Evolutionary conservation across 2,797 vertebrate genomes (phyloP).

Genomic region (Novumbra hubbsi): DNA sequence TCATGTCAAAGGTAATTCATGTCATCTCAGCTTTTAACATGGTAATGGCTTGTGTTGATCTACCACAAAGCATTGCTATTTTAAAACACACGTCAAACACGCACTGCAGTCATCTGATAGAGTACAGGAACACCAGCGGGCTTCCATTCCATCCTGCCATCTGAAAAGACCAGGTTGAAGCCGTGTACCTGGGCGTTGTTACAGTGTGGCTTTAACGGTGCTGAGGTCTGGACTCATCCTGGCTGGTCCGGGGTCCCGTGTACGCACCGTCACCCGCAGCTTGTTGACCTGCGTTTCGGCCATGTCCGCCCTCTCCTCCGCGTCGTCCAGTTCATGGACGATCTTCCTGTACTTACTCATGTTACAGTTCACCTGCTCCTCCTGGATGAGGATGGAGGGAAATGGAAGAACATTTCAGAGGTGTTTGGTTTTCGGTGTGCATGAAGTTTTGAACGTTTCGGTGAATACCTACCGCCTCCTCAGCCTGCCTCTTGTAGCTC

Average conservation of each 20-base stretch:
- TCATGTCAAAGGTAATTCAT: not conserved
- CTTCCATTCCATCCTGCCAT: conserved; percentile 1
- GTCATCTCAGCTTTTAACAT: not conserved
- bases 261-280: conserved; percentile 73
- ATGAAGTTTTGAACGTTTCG: not conserved
- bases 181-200: not conserved
- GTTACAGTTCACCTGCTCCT: conserved; percentile 86
- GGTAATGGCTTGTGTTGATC: not conserved
- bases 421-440: not conserved
- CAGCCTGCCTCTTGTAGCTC: conserved; percentile 91
- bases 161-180: not conserved
- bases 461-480: conserved; percentile 81
- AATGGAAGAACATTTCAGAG: not conserved
- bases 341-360: conserved; percentile 83
- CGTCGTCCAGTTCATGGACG: conserved; percentile 89
- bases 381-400: conserved; percentile 66
- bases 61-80: not conserved
- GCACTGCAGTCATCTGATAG: not conserved
- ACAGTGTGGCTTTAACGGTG: not conserved
- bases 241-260: conserved; percentile 45
- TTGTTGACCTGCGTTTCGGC: conserved; percentile 90
- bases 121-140: not conserved
- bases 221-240: not conserved
- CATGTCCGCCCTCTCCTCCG: conserved; percentile 87
- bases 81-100: not conserved